Evolutionary conservation across 2,888 invertebrate species (phyloP).

Genomic region (Acleris literana): DNA sequence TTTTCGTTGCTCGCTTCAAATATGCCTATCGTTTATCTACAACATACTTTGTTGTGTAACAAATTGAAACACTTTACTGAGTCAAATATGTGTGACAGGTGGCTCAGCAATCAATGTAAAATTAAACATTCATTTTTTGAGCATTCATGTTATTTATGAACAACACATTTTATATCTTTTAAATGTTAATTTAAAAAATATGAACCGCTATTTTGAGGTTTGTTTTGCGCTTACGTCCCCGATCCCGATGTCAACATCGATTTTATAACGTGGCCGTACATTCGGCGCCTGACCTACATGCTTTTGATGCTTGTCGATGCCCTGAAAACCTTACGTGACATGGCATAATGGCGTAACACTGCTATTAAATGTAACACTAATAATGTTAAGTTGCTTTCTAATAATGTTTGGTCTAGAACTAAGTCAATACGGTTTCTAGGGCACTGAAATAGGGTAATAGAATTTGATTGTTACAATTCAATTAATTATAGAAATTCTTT

Average conservation of each 20-base stretch:
- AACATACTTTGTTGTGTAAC: neutral
- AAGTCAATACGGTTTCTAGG: slow-evolving; percentile 32
- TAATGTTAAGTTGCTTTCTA: slow-evolving; percentile 21
- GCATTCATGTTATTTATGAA: no score
- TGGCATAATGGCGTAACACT: slow-evolving; percentile 44
- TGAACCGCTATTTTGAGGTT: no score
- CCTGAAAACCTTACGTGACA: slow-evolving; percentile 64
- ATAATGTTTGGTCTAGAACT: slow-evolving; percentile 32
- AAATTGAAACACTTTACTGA: neutral
- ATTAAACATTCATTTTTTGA: neutral
- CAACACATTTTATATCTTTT: slow-evolving; percentile 7
- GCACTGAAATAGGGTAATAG: slow-evolving; percentile 36
- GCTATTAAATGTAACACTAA: slow-evolving; percentile 5
- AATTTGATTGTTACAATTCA: slow-evolving; percentile 21
- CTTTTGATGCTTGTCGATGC: slow-evolving; percentile 48
- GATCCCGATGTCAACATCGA: slow-evolving; percentile 36
- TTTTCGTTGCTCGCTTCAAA: slow-evolving; percentile 1
- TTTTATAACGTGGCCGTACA: slow-evolving; percentile 18
- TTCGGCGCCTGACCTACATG: slow-evolving; percentile 58
- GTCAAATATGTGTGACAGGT: slow-evolving; percentile 6
- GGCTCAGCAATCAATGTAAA: neutral
- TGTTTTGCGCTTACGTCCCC: slow-evolving; percentile 11
- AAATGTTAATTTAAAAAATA: neutral
- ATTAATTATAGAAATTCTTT: neutral
- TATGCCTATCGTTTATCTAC: slow-evolving; percentile 8